Evolutionary conservation across 2,888 invertebrate genomes (phyloP), one percentile per base, ranked within the genome.

Genomic region (Oxystoma pomonae): DNA sequence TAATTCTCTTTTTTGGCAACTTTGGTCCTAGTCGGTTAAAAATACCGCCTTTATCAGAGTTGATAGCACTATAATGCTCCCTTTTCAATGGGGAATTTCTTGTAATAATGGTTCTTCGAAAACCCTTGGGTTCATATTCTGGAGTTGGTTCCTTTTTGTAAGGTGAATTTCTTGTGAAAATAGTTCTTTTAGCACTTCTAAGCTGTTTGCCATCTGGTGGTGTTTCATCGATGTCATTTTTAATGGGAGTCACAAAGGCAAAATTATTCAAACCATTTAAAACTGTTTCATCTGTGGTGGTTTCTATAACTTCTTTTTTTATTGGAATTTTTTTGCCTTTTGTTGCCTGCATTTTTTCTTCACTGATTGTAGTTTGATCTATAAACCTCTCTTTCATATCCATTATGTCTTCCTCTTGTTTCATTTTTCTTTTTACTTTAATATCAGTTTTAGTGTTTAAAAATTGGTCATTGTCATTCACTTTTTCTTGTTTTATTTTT

Each of bases 101-200:
- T 7, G 35, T 35, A 7, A 35, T 35, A 35, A 35, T 35, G 35
- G 35, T 35, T 35, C 12, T 35, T 7, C 5, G 3, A 35, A 35
- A 35, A 3, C 3, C 5, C 12, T 35, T 35, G 3, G 35, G 3
- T 3, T 35, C 35, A n/a, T n/a, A n/a, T n/a, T n/a, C n/a, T n/a
- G n/a, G n/a, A n/a, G n/a, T n/a, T 12, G 3, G 35, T 35, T 35
- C 35, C 18, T 21, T 66, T 61, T 67, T 66, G 58, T 67, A 68
- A 16, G 68, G 69, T 20, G 69, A 68, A 19, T 61, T 52, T 20
- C 68, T 63, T 18, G 35, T 62, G 50, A 69, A 69, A 3, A 69
- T 62, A n/a, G 66, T 68, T 20, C 69, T 55, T 65, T 68, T 69
- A 17, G 60, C 69, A 63, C 65, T 68, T 64, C 65, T 68, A 17